Percentiles rank a stretch among this genome's conserved stretches.
These are phyloP conservation scores for Drosophila atroscutellata DNA, from an alignment of 2,888 invertebrate genomes.

Conservation along the genomic window DNA sequence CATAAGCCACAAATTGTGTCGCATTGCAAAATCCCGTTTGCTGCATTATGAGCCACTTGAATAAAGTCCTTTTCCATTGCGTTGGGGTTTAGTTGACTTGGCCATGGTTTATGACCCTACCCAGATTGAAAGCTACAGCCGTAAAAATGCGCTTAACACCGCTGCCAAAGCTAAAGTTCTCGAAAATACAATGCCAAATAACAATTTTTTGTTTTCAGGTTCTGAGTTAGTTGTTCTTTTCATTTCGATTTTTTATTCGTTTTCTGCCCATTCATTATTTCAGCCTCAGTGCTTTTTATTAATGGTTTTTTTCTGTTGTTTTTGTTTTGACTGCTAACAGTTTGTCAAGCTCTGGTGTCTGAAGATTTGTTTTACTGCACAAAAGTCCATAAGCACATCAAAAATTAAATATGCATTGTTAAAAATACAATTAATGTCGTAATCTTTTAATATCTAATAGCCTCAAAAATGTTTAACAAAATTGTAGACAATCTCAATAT, in stretches of 20 bases:
- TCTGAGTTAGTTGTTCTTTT: constrained; percentile 30
- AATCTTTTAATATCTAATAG: neutral
- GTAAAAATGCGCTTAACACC: constrained; percentile 70
- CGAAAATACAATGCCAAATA: constrained; percentile 64
- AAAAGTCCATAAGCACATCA: neutral
- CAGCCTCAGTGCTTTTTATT: constrained; percentile 31
- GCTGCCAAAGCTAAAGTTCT: constrained; percentile 41
- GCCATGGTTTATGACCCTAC: constrained; percentile 51
- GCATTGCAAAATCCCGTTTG: constrained; percentile 46
- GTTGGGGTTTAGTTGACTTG: constrained; percentile 49
- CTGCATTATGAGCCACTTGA: constrained; percentile 34
- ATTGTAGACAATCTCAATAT: neutral
- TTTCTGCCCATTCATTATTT: constrained; percentile 60
- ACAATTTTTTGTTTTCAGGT: constrained; percentile 46
- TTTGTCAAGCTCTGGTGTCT: constrained; percentile 16
- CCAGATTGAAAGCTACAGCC: constrained; percentile 23
- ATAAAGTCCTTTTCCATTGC: constrained; percentile 50
- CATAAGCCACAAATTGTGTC: constrained; percentile 56
- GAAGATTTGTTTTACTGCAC: neutral
- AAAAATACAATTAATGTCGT: neutral
- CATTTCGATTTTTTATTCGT: constrained; percentile 57
- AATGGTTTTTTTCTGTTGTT: constrained; percentile 30
- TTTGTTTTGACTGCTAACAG: constrained; percentile 11
- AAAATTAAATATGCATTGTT: neutral
- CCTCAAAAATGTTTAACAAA: neutral